phyloP scores from a whole-genome alignment of 2,797 vertebrate genomes.

The Syngnathus acus region DNA sequence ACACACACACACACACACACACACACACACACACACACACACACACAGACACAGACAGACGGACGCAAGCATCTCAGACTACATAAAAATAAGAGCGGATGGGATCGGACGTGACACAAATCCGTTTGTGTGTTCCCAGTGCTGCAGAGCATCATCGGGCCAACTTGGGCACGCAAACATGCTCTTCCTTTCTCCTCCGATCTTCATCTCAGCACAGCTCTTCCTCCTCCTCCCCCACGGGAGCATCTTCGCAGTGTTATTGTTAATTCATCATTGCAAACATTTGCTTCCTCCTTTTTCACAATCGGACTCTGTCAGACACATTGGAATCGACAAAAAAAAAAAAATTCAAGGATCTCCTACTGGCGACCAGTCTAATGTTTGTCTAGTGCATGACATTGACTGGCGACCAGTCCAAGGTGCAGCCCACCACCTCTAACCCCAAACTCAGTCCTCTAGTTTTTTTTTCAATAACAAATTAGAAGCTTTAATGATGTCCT shows the following conservation, averaged over 20 bases:
- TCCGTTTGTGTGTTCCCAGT: neutral
- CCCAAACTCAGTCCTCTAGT: no score
- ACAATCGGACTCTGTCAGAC: no score
- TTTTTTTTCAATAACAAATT: neutral
- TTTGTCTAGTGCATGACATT: no score
- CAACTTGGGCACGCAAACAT: conserved; percentile 1
- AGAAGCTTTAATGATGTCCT: neutral
- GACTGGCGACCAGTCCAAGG: no score
- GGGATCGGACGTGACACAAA: neutral
- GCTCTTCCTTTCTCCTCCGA: conserved; percentile 2
- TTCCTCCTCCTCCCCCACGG: neutral
- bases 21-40: neutral
- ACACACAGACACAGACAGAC: neutral
- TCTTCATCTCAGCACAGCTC: conserved; percentile 2
- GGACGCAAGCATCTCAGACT: neutral
- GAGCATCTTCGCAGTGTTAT: no score
- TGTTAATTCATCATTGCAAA: no score
- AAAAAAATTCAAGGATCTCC: no score
- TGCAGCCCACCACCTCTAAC: no score
- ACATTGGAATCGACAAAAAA: no score
- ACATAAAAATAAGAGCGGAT: neutral
- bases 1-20: neutral
- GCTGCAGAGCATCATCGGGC: neutral
- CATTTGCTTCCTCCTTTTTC: no score
- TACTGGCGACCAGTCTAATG: no score